phyloP scores from a whole-genome alignment of 2,888 invertebrate species.

The Philonicus albiceps region DNA sequence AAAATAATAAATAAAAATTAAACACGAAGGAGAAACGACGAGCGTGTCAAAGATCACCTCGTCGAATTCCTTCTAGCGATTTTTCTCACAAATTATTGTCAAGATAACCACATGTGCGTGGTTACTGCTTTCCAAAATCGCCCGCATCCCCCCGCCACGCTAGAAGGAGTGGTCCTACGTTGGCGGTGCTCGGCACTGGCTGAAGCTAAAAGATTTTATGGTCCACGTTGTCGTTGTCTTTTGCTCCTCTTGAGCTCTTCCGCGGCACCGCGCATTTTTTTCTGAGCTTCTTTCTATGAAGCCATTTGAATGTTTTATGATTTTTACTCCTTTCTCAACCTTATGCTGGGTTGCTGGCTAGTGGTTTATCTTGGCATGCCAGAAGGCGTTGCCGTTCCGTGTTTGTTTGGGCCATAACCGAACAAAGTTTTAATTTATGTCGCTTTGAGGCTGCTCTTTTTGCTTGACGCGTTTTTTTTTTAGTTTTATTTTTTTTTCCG shows the following conservation, averaged over 20 bases:
- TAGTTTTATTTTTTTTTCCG: neutral
- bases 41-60: constrained; percentile 12
- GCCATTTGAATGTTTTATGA: constrained; percentile 31
- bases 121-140: neutral
- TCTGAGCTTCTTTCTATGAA: constrained; percentile 13
- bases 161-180: neutral
- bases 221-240: neutral
- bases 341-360: neutral
- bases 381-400: constrained; percentile 26
- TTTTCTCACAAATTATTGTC: constrained; percentile 31
- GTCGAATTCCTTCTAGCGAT: neutral
- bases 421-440: constrained; percentile 35
- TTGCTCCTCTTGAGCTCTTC: neutral
- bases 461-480: neutral
- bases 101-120: constrained; percentile 23
- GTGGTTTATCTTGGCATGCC: constrained; percentile 18
- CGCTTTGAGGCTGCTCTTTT: neutral
- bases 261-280: neutral
- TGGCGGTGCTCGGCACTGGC: neutral
- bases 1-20: neutral
- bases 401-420: constrained; percentile 32
- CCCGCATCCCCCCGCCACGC: neutral
- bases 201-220: constrained; percentile 2
- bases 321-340: neutral
- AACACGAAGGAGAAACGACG: neutral